These are phyloP conservation scores for Sinosuthora webbiana DNA, from an alignment of 2,113 vertebrate species.

Conservation along the genomic window DNA sequence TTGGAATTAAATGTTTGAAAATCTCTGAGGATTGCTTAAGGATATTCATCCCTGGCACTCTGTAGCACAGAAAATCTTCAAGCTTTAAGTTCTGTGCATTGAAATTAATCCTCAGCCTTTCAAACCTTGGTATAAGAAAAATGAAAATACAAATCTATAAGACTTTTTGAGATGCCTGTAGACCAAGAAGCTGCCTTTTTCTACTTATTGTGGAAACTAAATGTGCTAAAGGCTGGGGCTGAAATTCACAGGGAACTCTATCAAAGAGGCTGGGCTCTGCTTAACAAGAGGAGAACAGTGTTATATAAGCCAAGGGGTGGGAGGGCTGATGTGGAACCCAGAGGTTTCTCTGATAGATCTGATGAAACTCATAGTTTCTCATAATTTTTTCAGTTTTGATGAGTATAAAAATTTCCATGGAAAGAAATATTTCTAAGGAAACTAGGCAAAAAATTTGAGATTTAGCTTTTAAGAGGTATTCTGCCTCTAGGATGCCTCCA, in stretches of 20 bases:
- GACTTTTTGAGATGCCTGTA: neutral
- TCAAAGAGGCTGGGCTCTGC: neutral
- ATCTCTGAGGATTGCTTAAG: neutral
- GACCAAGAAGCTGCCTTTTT: neutral
- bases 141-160: neutral
- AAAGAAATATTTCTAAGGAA: neutral
- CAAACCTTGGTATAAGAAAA: neutral
- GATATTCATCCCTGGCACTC: neutral
- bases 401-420: neutral
- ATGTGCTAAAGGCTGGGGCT: neutral
- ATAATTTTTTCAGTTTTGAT: neutral
- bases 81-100: neutral
- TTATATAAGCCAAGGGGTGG: rapidly evolving
- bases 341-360: neutral
- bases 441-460: neutral
- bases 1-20: neutral
- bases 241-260: neutral
- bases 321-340: neutral
- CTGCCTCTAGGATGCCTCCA: neutral
- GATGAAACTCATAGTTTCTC: neutral
- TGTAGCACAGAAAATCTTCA: neutral
- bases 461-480: neutral
- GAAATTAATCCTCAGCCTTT: neutral
- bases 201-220: neutral
- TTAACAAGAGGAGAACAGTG: neutral